Conservation (phyloP, 1,140 invertebrate genomes). For the Zaprionus nigranus region DNA sequence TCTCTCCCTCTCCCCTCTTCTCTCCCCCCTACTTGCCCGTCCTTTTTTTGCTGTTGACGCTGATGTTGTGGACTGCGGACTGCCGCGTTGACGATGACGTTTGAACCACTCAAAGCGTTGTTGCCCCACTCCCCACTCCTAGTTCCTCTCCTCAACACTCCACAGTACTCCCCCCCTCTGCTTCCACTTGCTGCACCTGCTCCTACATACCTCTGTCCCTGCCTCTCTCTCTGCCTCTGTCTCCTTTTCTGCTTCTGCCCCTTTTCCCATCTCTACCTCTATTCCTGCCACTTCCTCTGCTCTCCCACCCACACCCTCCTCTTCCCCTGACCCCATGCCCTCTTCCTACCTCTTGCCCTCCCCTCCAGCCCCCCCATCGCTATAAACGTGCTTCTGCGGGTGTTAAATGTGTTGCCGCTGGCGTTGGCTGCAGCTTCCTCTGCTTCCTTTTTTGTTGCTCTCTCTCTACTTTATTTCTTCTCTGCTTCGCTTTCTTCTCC, state of each 20-base stretch:
- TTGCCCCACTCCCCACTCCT: conserved; percentile 13
- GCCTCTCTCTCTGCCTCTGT: neutral
- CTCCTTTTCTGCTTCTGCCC: neutral
- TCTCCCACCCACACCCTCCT: neutral
- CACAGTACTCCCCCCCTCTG: neutral
- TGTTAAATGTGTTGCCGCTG: conserved; percentile 74
- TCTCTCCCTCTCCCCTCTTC: neutral
- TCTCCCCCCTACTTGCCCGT: neutral
- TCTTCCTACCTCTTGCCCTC: neutral
- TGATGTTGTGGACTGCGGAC: conserved; percentile 43
- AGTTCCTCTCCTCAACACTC: neutral
- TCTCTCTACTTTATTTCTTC: conserved; percentile 10
- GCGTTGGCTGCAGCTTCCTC: conserved; percentile 51
- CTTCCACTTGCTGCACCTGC: neutral
- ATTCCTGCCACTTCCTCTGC: neutral
- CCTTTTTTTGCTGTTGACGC: neutral
- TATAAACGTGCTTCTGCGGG: conserved; percentile 48
- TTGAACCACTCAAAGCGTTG: conserved; percentile 63
- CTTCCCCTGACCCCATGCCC: neutral
- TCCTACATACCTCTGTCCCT: neutral
- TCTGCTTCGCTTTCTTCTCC: conserved; percentile 10
- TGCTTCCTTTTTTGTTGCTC: conserved; percentile 13
- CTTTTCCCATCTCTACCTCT: neutral
- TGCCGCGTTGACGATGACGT: conserved; percentile 54
- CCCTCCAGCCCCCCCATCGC: neutral